Evolutionary conservation across 1,140 invertebrate species (phyloP).

Genomic region (Limonius californicus): DNA sequence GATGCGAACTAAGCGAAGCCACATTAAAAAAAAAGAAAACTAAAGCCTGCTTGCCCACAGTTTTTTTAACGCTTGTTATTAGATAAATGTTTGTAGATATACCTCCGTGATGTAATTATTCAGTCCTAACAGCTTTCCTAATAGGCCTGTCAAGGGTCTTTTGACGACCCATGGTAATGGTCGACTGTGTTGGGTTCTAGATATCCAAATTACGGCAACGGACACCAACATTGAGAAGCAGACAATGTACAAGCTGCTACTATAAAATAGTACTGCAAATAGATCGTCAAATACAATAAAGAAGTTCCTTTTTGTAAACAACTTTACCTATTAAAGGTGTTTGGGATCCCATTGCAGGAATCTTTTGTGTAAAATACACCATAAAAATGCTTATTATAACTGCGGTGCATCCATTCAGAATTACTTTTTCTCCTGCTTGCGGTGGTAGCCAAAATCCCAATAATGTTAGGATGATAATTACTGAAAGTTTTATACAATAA

Average conservation of each 20-base stretch:
- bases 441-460: slow-evolving; percentile 64
- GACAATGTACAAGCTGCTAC: slow-evolving; percentile 55
- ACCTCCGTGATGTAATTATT: slow-evolving; percentile 34
- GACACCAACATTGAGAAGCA: slow-evolving; percentile 61
- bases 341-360: slow-evolving; percentile 58
- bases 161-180: slow-evolving; percentile 56
- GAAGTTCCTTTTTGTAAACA: background rate
- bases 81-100: background rate
- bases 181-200: slow-evolving; percentile 48
- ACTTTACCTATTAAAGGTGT: slow-evolving; percentile 63
- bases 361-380: slow-evolving; percentile 59
- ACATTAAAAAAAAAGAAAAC: too few relatives aligned
- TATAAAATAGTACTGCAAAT: slow-evolving; percentile 53
- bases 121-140: slow-evolving; percentile 53
- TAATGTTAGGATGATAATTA: slow-evolving; percentile 59
- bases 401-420: slow-evolving; percentile 56
- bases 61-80: too few relatives aligned
- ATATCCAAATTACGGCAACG: slow-evolving; percentile 54
- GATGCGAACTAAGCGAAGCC: too few relatives aligned
- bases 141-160: slow-evolving; percentile 51
- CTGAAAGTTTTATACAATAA: slow-evolving; percentile 50
- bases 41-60: too few relatives aligned
- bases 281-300: too few relatives aligned
- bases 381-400: slow-evolving; percentile 59
- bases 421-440: slow-evolving; percentile 61